These are phyloP conservation scores for Agapornis roseicollis DNA, from an alignment of 2,113 vertebrate species.

Conservation along the genomic window DNA sequence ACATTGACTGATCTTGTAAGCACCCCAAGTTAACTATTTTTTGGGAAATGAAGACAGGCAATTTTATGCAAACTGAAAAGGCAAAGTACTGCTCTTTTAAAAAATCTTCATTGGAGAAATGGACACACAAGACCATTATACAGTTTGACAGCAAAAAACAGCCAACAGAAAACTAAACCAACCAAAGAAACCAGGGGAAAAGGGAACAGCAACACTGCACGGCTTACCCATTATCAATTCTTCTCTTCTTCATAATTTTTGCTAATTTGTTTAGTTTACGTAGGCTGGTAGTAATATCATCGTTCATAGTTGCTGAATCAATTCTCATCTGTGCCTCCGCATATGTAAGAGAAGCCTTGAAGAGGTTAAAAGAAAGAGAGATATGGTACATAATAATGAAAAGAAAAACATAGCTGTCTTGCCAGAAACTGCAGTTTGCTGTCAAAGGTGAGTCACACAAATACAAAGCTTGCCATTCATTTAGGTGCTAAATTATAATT, in stretches of 20 bases:
- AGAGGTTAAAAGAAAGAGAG: neutral
- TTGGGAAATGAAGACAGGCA: neutral
- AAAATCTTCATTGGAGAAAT: neutral
- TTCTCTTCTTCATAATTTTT: conserved; percentile 89
- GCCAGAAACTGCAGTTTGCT: neutral
- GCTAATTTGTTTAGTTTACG: conserved; percentile 91
- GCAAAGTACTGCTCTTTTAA: neutral
- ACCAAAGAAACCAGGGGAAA: neutral
- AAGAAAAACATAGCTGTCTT: neutral
- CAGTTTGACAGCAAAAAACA: neutral
- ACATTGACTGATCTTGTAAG: neutral
- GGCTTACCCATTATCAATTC: conserved; percentile 90
- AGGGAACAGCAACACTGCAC: neutral
- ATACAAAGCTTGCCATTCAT: neutral
- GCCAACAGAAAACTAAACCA: neutral
- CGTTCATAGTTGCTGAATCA: conserved; percentile 86
- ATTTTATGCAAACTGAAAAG: neutral
- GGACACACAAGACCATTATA: neutral
- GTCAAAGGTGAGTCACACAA: neutral
- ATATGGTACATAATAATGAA: neutral
- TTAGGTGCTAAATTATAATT: neutral
- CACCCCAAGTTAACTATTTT: neutral
- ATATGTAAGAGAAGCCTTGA: conserved; percentile 93
- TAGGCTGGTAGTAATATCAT: conserved; percentile 86
- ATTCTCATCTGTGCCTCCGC: conserved; percentile 98